These are phyloP conservation scores for Vesta saturnalis DNA, from an alignment of 2,888 invertebrate genomes.

Conservation along the genomic window DNA sequence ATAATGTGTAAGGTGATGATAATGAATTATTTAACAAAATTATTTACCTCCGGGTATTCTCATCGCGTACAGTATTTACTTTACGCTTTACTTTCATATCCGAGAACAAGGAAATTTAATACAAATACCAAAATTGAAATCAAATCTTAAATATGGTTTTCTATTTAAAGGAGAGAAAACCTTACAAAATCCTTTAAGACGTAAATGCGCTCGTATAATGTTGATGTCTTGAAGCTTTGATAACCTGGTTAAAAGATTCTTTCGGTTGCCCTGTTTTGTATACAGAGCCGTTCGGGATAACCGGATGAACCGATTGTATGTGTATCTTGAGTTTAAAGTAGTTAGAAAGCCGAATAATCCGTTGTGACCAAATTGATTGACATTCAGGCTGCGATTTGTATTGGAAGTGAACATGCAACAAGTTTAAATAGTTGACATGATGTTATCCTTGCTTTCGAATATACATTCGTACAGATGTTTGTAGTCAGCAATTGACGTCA, in stretches of 20 bases:
- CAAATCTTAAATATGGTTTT: background rate
- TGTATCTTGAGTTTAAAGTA: background rate
- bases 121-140: background rate
- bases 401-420: too few relatives aligned
- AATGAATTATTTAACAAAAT: slow-evolving; percentile 5
- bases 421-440: too few relatives aligned
- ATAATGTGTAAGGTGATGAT: background rate
- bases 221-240: background rate
- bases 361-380: background rate
- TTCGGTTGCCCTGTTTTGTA: background rate
- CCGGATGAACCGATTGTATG: background rate
- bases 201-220: background rate
- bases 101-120: background rate
- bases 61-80: background rate
- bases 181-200: background rate
- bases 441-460: too few relatives aligned
- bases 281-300: background rate
- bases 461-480: too few relatives aligned
- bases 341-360: background rate
- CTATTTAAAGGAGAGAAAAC: background rate
- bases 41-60: background rate
- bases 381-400: background rate
- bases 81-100: background rate
- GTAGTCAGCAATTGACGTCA: too few relatives aligned
- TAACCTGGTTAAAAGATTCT: background rate